These are phyloP conservation scores for Saccopteryx leptura DNA, from an alignment of 2,113 vertebrate genomes.

Conservation along the genomic window DNA sequence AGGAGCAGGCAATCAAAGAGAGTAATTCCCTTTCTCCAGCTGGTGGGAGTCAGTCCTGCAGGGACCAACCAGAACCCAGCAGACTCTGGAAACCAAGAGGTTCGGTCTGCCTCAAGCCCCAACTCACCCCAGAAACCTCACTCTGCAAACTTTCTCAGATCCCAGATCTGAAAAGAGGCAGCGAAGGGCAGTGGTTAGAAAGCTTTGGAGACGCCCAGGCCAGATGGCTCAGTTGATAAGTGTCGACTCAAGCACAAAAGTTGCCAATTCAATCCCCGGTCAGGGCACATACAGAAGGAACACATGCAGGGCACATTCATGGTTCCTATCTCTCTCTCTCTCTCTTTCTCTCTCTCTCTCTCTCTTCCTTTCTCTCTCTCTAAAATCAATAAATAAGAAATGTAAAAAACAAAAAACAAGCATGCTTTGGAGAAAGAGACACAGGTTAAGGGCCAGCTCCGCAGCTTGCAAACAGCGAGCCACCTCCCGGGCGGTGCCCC, in stretches of 20 bases:
- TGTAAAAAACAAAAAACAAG: too few relatives aligned
- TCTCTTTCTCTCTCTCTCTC: too few relatives aligned
- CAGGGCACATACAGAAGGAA: too few relatives aligned
- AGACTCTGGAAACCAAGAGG: neutral
- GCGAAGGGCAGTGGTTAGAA: neutral
- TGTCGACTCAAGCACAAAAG: too few relatives aligned
- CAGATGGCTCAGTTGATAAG: too few relatives aligned
- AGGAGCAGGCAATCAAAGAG: neutral
- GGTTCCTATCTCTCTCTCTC: too few relatives aligned
- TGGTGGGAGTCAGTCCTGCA: neutral
- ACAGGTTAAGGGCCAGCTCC: neutral
- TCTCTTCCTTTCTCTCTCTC: too few relatives aligned
- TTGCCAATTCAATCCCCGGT: too few relatives aligned
- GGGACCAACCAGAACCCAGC: neutral
- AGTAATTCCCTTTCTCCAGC: neutral
- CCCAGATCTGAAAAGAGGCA: neutral
- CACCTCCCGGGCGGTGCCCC: neutral
- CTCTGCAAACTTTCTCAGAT: neutral
- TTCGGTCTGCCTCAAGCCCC: neutral
- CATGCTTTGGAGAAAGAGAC: neutral
- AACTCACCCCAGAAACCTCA: neutral
- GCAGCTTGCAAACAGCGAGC: accelerated
- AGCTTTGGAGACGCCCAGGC: neutral
- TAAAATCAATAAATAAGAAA: too few relatives aligned
- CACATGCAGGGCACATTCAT: too few relatives aligned